Evolutionary conservation across 2,113 vertebrate genomes (phyloP), one percentile per base, ranked within the genome.

Genomic region (Choloepus hoffmanni): DNA sequence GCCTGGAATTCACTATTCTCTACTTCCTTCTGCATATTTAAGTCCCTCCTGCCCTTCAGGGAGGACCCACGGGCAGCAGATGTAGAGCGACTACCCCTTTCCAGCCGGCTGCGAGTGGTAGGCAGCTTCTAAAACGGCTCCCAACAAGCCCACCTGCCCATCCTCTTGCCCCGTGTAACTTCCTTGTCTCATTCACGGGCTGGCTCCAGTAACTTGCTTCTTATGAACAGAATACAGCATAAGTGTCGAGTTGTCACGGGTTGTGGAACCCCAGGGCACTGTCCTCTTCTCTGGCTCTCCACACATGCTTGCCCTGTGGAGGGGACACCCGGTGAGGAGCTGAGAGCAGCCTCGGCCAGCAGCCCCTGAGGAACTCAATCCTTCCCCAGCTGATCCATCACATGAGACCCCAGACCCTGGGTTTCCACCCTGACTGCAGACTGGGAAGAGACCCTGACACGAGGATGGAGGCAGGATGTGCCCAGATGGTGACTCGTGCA

Each of bases 371-470:
- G 62, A 68, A 1, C 62, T 33, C n/a, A 23, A 12, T 33, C n/a
- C 19, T 24, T 33, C 40, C 40, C 19, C 12, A 28, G 33, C 1
- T 16, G n/a, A 68, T 48, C 19, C 48, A 68, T 79, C 74, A 33
- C 63, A 26, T 45, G 36, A 90, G 36, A 48, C 36, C 3, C 0
- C 1, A 0, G 6, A 43, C 11, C 18, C 12, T 21, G n/a, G 16
- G 18, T 5, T 7, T 1, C 33, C 45, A 68, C 3, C 2, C 16
- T 0, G 36, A 10, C 2, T 8, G 36, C 8, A 36, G 62, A 28
- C 13, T 58, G 7, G 62, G 13, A 50, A 58, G 50, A 91, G 55
- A 14, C 6, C 28, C 67, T 62, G 40, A 5, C 30, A 28, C 13
- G 4, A 40, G 40, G 28, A 23, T n/a, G 23, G 10, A 11, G 14